Percentiles rank a stretch among this genome's conserved stretches.
phyloP scores from a whole-genome alignment of 2,888 invertebrate species.

The Rhodophaea formosa region DNA sequence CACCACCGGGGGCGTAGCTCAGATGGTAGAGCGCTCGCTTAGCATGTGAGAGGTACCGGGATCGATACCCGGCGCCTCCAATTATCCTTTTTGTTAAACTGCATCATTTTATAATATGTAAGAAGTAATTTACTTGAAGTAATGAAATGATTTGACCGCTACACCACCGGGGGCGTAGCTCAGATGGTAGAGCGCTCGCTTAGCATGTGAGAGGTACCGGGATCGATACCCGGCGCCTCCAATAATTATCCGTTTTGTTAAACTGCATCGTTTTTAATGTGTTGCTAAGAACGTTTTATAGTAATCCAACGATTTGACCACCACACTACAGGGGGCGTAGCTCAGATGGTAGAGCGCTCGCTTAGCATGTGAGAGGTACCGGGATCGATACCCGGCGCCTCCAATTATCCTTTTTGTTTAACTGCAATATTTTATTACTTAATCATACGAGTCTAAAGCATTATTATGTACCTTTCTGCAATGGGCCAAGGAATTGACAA shows the following conservation, averaged over 20 bases:
- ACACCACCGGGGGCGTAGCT: constrained; percentile 23
- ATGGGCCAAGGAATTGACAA: too few species aligned
- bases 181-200: constrained; percentile 82
- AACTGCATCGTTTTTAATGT: neutral
- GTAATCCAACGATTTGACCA: constrained; percentile 7
- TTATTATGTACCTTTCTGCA: too few species aligned
- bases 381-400: constrained; percentile 77
- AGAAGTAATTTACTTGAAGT: constrained; percentile 7
- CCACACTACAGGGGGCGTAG: constrained; percentile 22
- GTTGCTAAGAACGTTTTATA: neutral
- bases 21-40: constrained; percentile 82
- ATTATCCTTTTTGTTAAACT: constrained; percentile 20
- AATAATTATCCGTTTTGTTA: constrained; percentile 32
- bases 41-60: constrained; percentile 81
- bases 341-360: constrained; percentile 81
- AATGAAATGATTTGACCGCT: constrained; percentile 3
- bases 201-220: constrained; percentile 81
- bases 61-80: constrained; percentile 81
- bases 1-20: constrained; percentile 31
- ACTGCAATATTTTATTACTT: too few species aligned
- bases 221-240: constrained; percentile 81
- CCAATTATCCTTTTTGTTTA: too few species aligned
- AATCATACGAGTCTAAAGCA: too few species aligned
- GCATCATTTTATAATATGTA: neutral
- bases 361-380: constrained; percentile 81